Conservation (phyloP, 2,888 invertebrate species). For the Dryomyza anilis region DNA sequence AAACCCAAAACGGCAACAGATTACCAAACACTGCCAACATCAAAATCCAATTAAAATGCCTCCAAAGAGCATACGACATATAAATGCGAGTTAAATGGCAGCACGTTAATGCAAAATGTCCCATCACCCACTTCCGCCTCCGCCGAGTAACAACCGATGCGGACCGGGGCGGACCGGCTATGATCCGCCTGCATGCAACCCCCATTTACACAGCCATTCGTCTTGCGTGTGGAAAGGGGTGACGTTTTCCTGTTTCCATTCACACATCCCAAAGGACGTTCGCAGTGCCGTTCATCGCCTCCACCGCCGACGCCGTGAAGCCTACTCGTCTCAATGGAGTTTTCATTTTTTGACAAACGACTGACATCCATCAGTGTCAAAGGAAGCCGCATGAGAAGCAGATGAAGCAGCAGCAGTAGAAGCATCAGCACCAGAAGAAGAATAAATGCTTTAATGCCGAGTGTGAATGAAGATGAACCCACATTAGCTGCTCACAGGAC, state of each 20-base stretch:
- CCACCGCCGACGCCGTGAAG: neutral
- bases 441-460: neutral
- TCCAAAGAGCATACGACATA: slow-evolving; percentile 37
- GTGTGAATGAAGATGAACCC: slow-evolving; percentile 15
- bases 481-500: slow-evolving; percentile 1
- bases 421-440: neutral
- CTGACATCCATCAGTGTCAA: slow-evolving; percentile 58
- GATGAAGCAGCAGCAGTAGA: neutral
- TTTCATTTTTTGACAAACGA: slow-evolving; percentile 55
- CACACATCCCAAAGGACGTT: slow-evolving; percentile 14
- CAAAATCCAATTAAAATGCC: slow-evolving; percentile 42
- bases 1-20: neutral
- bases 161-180: neutral
- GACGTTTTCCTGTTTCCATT: slow-evolving; percentile 8
- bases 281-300: neutral
- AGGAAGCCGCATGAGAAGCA: slow-evolving; percentile 19
- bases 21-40: too few species aligned
- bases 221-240: too few species aligned
- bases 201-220: slow-evolving; percentile 15
- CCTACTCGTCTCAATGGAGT: neutral
- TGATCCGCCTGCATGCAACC: too few species aligned
- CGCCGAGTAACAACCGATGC: neutral
- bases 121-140: neutral
- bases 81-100: slow-evolving; percentile 38
- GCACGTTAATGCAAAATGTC: slow-evolving; percentile 31